phyloP scores from a whole-genome alignment of 2,888 invertebrate genomes.

The Ditula angustiorana region DNA sequence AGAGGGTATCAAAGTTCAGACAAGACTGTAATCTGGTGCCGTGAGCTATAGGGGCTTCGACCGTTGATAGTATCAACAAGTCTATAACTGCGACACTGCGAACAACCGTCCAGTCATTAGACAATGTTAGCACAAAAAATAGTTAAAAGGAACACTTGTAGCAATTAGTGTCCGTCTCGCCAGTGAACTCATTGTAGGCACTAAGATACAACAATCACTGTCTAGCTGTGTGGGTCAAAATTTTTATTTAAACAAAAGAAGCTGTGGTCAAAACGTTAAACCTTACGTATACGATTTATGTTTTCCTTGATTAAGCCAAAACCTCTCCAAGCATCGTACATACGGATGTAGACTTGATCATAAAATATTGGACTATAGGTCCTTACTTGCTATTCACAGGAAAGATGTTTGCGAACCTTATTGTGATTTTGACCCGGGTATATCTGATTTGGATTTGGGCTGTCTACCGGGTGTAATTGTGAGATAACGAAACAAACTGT shows the following conservation, averaged over 20 bases:
- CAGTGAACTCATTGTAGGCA: conserved; percentile 8
- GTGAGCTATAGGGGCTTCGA: conserved; percentile 76
- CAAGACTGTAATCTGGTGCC: conserved; percentile 70
- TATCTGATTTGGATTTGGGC: conserved; percentile 27
- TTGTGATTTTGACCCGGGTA: no score
- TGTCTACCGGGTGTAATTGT: conserved; percentile 23
- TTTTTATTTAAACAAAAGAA: no score
- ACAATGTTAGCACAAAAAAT: conserved; percentile 52
- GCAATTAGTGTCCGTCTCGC: conserved; percentile 26
- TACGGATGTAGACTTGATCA: no score
- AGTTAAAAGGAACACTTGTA: conserved; percentile 43
- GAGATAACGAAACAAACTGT: conserved; percentile 29
- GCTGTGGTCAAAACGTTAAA: no score
- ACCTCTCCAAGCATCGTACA: no score
- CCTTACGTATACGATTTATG: no score
- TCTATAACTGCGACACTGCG: conserved; percentile 48
- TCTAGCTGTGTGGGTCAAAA: not conserved
- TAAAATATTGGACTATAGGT: no score
- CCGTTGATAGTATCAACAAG: conserved; percentile 71
- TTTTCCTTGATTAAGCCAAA: no score
- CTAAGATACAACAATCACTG: conserved; percentile 12
- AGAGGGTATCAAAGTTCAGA: conserved; percentile 73
- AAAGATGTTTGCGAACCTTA: no score
- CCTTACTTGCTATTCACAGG: no score
- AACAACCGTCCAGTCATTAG: conserved; percentile 51